Conservation (phyloP, 1,140 invertebrate species). For the Sycophaga agraensis region DNA sequence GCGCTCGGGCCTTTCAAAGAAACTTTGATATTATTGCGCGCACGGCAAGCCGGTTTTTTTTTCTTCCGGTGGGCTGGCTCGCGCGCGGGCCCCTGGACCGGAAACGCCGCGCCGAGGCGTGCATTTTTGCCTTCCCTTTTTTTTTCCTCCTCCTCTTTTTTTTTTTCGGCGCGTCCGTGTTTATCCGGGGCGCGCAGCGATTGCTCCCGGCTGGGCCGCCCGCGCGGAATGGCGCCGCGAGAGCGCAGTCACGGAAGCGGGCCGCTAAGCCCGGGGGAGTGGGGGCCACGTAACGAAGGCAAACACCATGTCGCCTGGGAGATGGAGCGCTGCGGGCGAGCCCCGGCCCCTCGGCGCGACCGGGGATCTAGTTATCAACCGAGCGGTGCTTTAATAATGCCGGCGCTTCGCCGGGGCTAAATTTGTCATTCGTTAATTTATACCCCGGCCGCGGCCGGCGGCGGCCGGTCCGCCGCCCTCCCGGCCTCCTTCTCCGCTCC, state of each 20-base stretch:
- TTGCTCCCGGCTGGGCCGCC: no score
- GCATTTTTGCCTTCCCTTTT: no score
- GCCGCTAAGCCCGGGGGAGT: no score
- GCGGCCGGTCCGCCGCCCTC: no score
- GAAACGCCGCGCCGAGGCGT: no score
- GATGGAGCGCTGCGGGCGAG: background rate
- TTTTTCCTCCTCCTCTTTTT: background rate
- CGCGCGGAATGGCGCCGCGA: no score
- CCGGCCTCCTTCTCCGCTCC: background rate
- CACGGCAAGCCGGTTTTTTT: no score
- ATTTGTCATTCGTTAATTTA: conserved; percentile 32
- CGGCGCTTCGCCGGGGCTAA: conserved; percentile 17
- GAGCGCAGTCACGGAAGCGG: background rate
- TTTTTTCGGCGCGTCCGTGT: background rate
- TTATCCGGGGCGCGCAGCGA: background rate
- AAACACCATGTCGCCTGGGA: conserved; percentile 24
- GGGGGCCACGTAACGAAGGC: conserved; percentile 26
- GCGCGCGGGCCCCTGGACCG: no score
- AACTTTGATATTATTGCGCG: no score
- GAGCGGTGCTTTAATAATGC: conserved; percentile 27
- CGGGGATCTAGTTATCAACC: conserved; percentile 27
- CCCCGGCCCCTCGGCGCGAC: conserved; percentile 13
- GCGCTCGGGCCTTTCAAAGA: no score
- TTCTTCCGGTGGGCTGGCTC: no score
- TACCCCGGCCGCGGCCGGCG: conserved; percentile 9